Evolutionary conservation across 2,797 vertebrate genomes (phyloP).

Genomic region (Tauraco hartlaubi): DNA sequence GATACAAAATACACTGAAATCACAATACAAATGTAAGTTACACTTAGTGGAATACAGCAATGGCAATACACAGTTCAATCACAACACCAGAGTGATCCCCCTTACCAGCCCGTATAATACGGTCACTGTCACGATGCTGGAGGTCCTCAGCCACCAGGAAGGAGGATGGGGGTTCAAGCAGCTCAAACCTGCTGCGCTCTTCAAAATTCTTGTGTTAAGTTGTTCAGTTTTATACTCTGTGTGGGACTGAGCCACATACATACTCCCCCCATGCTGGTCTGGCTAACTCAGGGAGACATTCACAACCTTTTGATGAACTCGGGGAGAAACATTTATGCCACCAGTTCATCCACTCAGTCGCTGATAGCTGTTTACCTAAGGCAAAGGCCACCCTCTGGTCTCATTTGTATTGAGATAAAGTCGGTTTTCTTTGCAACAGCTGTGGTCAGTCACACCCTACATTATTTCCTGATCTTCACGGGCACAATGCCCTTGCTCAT

Average conservation of each 20-base stretch:
- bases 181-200: neutral
- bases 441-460: no score
- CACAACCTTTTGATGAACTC: neutral
- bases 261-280: neutral
- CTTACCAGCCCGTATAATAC: neutral
- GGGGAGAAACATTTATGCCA: neutral
- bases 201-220: neutral
- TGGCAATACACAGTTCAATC: neutral
- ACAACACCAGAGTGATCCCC: neutral
- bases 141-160: fast-evolving
- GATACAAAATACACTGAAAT: neutral
- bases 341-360: neutral
- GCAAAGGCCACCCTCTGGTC: no score
- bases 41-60: neutral
- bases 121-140: no score
- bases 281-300: neutral
- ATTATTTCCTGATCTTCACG: neutral
- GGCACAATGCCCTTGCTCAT: neutral
- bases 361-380: neutral
- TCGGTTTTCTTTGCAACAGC: no score
- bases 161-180: neutral
- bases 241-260: neutral
- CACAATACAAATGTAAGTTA: neutral
- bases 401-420: neutral
- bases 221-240: neutral